Percentiles rank a stretch among this genome's conserved stretches.
These are phyloP conservation scores for Spodoptera litura DNA, from an alignment of 1,140 invertebrate species.

Conservation along the genomic window DNA sequence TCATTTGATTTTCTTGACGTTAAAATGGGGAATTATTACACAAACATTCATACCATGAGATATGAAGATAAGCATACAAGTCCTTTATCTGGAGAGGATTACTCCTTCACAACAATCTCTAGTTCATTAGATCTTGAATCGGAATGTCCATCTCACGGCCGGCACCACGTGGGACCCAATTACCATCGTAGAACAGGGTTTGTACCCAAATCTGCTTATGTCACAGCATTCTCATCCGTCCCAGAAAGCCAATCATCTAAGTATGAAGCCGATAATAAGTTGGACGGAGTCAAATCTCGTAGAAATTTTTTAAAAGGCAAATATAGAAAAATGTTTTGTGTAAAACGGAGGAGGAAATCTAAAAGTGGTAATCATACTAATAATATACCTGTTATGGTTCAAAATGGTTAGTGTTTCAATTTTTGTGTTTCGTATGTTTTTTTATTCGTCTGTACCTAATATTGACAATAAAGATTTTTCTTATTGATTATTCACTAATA, in stretches of 20 bases:
- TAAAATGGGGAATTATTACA: conserved; percentile 61
- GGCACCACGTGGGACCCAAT: conserved; percentile 40
- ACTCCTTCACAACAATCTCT: conserved; percentile 60
- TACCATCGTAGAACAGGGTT: conserved; percentile 56
- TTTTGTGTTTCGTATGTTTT: neutral
- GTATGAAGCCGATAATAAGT: conserved; percentile 35
- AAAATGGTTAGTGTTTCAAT: conserved; percentile 13
- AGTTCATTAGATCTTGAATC: conserved; percentile 64
- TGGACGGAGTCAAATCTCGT: conserved; percentile 52
- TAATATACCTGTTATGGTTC: conserved; percentile 35
- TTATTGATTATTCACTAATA: too few species aligned
- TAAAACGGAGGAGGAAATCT: conserved; percentile 62
- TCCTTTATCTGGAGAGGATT: conserved; percentile 57
- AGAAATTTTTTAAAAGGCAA: conserved; percentile 62
- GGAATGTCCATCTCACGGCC: conserved; percentile 63
- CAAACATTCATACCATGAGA: conserved; percentile 62
- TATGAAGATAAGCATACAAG: conserved; percentile 73
- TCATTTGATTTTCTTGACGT: conserved; percentile 60
- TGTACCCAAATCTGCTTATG: conserved; percentile 53
- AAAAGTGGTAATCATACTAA: conserved; percentile 41
- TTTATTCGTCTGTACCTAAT: neutral
- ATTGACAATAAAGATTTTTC: too few species aligned
- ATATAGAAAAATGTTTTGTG: conserved; percentile 65
- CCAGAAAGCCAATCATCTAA: neutral
- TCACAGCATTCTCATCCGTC: conserved; percentile 43